These are phyloP conservation scores for Pachypsylla venusta DNA, from an alignment of 1,140 invertebrate genomes.

Conservation along the genomic window DNA sequence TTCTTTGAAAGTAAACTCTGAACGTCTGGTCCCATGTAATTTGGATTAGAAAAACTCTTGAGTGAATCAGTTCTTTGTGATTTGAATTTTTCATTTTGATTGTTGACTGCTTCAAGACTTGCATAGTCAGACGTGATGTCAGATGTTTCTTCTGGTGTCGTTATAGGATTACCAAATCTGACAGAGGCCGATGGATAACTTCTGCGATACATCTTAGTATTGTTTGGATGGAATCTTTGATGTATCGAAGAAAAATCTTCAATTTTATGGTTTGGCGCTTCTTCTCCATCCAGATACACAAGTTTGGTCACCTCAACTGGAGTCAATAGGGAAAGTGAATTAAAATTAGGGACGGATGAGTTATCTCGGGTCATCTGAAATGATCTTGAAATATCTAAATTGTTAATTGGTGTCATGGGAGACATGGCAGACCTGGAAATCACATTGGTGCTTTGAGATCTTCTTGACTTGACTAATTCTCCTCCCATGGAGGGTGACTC, in stretches of 20 bases:
- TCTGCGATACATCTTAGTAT: slow-evolving; percentile 22
- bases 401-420: slow-evolving; percentile 15
- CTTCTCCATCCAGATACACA: slow-evolving; percentile 49
- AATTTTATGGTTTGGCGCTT: slow-evolving; percentile 25
- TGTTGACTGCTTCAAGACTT: slow-evolving; percentile 50
- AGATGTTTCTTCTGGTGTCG: slow-evolving; percentile 45
- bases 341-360: slow-evolving; percentile 16
- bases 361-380: slow-evolving; percentile 29
- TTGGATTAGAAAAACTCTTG: slow-evolving; percentile 44
- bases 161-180: slow-evolving; percentile 34
- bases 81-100: slow-evolving; percentile 18
- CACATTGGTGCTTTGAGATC: slow-evolving; percentile 42
- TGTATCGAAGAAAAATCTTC: slow-evolving; percentile 25
- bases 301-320: slow-evolving; percentile 50
- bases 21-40: slow-evolving; percentile 50
- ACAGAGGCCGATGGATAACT: slow-evolving; percentile 42
- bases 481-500: slow-evolving; percentile 38
- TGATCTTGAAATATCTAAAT: neutral
- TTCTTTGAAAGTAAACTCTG: slow-evolving; percentile 29
- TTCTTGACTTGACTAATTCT: slow-evolving; percentile 29
- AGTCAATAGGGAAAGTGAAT: slow-evolving; percentile 34
- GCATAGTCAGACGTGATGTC: slow-evolving; percentile 61
- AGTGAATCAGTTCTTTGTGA: slow-evolving; percentile 12
- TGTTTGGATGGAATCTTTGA: slow-evolving; percentile 25
- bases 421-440: slow-evolving; percentile 30